A percentile compares a stretch with the other conserved stretches of the same genome.
Conservation (phyloP, 2,797 vertebrate genomes). For the Gymnoscopelus braueri region DNA sequence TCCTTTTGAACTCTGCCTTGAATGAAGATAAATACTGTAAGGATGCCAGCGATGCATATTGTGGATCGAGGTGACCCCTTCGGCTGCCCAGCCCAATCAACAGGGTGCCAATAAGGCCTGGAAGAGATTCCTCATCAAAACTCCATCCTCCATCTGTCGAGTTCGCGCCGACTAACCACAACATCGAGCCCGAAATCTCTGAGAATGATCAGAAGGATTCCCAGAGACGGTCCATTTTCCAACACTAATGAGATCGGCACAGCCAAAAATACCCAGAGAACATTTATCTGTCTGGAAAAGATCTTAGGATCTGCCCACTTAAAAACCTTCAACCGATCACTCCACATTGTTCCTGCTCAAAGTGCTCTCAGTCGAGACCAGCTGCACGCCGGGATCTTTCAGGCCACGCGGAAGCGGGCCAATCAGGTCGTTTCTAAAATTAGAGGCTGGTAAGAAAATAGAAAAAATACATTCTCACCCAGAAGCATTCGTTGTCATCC, state of each 20-base stretch:
- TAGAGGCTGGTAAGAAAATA: conserved; percentile 12
- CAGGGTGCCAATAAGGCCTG: conserved; percentile 10
- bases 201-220: conserved; percentile 41
- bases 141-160: conserved; percentile 44
- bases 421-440: conserved; percentile 18
- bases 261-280: conserved; percentile 44
- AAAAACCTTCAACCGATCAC: conserved; percentile 21
- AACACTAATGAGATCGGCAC: conserved; percentile 49
- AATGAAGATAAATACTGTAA: conserved; percentile 35
- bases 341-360: conserved; percentile 22
- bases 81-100: conserved; percentile 1
- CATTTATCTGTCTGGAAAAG: conserved; percentile 21
- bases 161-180: conserved; percentile 46
- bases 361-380: neutral
- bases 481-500: no score
- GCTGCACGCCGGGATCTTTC: conserved; percentile 17
- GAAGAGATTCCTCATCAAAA: conserved; percentile 34
- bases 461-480: no score
- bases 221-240: conserved; percentile 33
- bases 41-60: conserved; percentile 11
- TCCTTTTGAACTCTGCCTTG: conserved; percentile 18
- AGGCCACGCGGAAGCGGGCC: conserved; percentile 28
- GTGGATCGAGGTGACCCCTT: conserved; percentile 30
- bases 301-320: conserved; percentile 1
- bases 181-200: conserved; percentile 8